Base-by-base conservation (phyloP, 1,140 invertebrate genomes). In the Amyelois transitella region DNA sequence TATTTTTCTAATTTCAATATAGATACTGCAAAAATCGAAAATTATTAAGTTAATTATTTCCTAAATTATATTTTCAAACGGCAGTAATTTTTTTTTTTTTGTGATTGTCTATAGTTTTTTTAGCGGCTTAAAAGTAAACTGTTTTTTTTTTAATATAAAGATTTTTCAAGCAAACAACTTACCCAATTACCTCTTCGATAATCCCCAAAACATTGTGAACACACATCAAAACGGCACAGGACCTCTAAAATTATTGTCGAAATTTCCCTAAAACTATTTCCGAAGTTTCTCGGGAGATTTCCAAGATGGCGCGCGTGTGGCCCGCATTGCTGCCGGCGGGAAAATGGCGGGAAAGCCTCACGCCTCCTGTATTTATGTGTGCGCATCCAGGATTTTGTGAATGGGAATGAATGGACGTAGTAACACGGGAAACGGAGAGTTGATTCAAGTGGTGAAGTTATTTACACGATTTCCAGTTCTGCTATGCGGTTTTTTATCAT, bases 341-440 rank as follows among this genome's bases (percentile, higher is more conserved):
- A 20, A 58, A 71, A 71, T 71, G 64, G 59, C 68, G 62, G 50
- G 62, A 58, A 64, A 61, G 28, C 19, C 24, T 20, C 18, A 24
- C 51, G 49, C 51, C 58, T 54, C 44, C 17, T 44, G 45, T 61
- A 66, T 71, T 63, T 67, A 67, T 71, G 50, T 44, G 54, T 6
- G 25, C 38, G 25, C 20, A n/a, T 22, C 45, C 10, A 51, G 47
- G 12, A 38, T n/a, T 8, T 10, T 8, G 14, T 51, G 28, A 47
- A 44, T 48, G 50, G 49, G 51, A 54, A 53, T 59, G 57, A 51
- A 55, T 12, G 43, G 28, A 21, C 2, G 12, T 38, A 38, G 32
- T 38, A 38, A 14, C 7, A 8, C 17, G 32, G 32, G 6, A 2
- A 2, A 14, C 17, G 22, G 22, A 5, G 4, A 8, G 4, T 24